Conservation (phyloP, 2,113 vertebrate species). For the Eclectus roratus region DNA sequence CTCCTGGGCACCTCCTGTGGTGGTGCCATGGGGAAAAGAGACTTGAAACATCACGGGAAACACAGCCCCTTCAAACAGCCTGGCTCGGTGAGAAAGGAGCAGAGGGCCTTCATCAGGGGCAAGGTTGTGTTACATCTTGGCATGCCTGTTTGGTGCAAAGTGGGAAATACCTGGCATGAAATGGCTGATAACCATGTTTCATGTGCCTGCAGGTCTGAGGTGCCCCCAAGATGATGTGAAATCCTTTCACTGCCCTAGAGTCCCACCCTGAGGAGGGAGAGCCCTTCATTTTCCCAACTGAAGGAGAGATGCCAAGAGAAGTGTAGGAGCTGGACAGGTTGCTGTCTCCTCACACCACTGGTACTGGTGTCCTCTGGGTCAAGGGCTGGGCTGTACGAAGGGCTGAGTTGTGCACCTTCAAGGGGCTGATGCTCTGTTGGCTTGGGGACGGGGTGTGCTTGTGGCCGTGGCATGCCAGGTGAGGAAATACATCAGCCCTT, state of each 20-base stretch:
- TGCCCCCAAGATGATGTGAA: not conserved
- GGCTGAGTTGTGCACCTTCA: not conserved
- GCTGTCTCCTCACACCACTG: not conserved
- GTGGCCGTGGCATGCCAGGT: fast-evolving
- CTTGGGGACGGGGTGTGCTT: not conserved
- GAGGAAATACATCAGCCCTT: not conserved
- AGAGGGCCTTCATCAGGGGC: not conserved
- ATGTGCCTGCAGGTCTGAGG: not conserved
- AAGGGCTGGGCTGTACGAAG: not conserved
- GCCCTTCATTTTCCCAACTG: fast-evolving
- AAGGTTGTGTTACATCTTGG: not conserved
- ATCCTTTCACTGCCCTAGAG: not conserved
- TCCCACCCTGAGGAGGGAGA: not conserved
- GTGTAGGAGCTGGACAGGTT: fast-evolving
- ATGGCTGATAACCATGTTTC: not conserved
- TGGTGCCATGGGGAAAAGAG: fast-evolving
- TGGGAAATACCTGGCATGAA: not conserved
- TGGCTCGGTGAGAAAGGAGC: not conserved
- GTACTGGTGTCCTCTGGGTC: not conserved
- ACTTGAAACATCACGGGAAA: not conserved
- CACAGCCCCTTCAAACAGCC: not conserved
- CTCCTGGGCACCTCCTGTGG: fast-evolving
- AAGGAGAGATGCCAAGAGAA: not conserved
- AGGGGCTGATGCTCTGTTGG: not conserved
- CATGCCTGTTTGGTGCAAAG: not conserved